Base-by-base conservation (phyloP, 2,113 vertebrate species). In the Campylomormyrus tamandua region DNA sequence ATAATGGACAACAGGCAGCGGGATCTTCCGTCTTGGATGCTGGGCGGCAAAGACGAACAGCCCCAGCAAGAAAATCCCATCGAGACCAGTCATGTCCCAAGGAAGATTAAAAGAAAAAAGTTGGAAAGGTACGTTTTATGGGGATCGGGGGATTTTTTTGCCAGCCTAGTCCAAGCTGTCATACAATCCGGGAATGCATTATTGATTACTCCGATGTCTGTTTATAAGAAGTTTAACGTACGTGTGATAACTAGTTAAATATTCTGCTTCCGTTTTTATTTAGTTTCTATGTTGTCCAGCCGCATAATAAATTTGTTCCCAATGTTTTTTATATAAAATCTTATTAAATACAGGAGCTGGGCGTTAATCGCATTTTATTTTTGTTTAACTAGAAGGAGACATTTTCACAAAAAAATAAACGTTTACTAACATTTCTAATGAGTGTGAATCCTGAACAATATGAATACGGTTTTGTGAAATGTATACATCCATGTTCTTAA, bases 11-110 rank as follows among this genome's bases (percentile, higher is more conserved):
- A 52, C 10, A 87, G 70, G 46, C 58, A 5, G 35, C 90, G 90
- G 15, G 24, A 45, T 31, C 90, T 88, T 35, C 90, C 90, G 24
- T 80, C 70, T 11, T 90, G 90, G 90, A 90, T 90, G 90, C 6
- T 90, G 35, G 49, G n/a, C 17, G 27, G 24, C 13, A 42, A 83
- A 27, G 74, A 27, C 39, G 48, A 88, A 49, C 70, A 24, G 50
- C 48, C 27, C 13, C 46, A 87, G 49, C 27, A 35, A 45, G 66
- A 53, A 35, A n/a, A 48, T 24, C 42, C 83, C 7, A 42, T 4
- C 21, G 7, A 17, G 27, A 83, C n/a, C 50, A 7, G 31, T 11
- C 62, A 39, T 24, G 45, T 19, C 13, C 7, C 6, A 6, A 50
- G 5, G 45, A 88, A 10, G n/a, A 88, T 13, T 2, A 88, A 83